These are phyloP conservation scores for Cisticola juncidis DNA, from an alignment of 2,113 vertebrate genomes.

Conservation along the genomic window DNA sequence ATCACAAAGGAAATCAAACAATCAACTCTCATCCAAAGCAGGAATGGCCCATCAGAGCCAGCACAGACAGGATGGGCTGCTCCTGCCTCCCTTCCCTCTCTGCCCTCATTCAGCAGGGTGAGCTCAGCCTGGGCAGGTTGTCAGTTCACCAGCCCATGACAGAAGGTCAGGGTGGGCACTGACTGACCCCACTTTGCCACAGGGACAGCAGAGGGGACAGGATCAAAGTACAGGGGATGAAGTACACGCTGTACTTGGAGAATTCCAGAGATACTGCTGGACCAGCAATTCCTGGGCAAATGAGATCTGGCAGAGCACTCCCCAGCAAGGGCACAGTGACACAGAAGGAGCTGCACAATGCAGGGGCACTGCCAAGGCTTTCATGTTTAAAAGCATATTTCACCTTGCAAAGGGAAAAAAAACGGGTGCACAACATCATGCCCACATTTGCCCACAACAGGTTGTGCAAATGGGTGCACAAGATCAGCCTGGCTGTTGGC, in stretches of 20 bases:
- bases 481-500: not conserved
- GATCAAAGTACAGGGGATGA: constrained; percentile 53
- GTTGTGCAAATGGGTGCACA: not conserved
- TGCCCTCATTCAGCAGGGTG: not conserved
- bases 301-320: constrained; percentile 40
- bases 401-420: not conserved
- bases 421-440: not conserved
- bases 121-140: constrained; percentile 22
- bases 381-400: constrained; percentile 52
- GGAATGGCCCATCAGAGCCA: not conserved
- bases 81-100: not conserved
- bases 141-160: constrained; percentile 27
- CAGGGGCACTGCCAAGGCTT: constrained; percentile 50
- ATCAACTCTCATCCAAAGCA: not conserved
- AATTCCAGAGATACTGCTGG: constrained; percentile 61
- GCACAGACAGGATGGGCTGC: not conserved
- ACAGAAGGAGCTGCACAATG: constrained; percentile 54
- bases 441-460: not conserved
- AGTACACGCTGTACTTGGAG: constrained; percentile 32
- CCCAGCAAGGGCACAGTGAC: constrained; percentile 60
- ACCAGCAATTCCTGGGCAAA: constrained; percentile 46
- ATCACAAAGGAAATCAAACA: not conserved
- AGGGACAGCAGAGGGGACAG: not conserved
- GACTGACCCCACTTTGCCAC: not conserved
- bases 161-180: constrained; percentile 36